Base-by-base conservation (phyloP, 2,888 invertebrate species). In the Urechis unicinctus region DNA sequence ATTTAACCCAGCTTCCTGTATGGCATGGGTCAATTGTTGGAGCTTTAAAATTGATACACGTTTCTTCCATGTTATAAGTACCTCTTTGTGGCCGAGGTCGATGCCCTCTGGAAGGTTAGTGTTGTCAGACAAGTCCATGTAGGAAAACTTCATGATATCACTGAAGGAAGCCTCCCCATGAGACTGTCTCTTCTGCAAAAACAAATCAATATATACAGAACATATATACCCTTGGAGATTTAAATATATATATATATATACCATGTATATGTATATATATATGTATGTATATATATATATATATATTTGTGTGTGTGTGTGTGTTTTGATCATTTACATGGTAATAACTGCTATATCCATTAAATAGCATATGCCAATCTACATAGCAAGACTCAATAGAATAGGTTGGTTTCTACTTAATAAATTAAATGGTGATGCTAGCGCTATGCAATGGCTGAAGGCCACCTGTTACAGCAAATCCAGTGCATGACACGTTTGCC, bases 11-110 rank as follows among this genome's bases (percentile, higher is more conserved):
- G n/a, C n/a, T n/a, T n/a, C n/a, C n/a, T n/a, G n/a, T n/a, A n/a
- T n/a, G n/a, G n/a, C n/a, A n/a, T n/a, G n/a, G n/a, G n/a, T n/a
- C n/a, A n/a, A n/a, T n/a, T n/a, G n/a, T n/a, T n/a, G n/a, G n/a
- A n/a, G n/a, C n/a, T n/a, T n/a, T n/a, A n/a, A n/a, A n/a, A n/a
- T n/a, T n/a, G n/a, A n/a, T n/a, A n/a, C n/a, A n/a, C n/a, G n/a
- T n/a, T n/a, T n/a, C n/a, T n/a, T n/a, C n/a, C n/a, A n/a, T n/a
- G n/a, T n/a, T n/a, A n/a, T n/a, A n/a, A n/a, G 36, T 21, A 62
- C 62, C 84, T 94, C 94, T 79, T 91, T 91, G 61, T 85, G 83
- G n/a, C 87, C 83, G 1, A 90, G 87, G 78, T 92, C 88, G 0
- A 94, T 87, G 61, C 87, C 88, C 0, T 82, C 77, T 0, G 94